These are phyloP conservation scores for Pardosa pseudoannulata DNA, from an alignment of 2,888 invertebrate genomes.

Conservation along the genomic window DNA sequence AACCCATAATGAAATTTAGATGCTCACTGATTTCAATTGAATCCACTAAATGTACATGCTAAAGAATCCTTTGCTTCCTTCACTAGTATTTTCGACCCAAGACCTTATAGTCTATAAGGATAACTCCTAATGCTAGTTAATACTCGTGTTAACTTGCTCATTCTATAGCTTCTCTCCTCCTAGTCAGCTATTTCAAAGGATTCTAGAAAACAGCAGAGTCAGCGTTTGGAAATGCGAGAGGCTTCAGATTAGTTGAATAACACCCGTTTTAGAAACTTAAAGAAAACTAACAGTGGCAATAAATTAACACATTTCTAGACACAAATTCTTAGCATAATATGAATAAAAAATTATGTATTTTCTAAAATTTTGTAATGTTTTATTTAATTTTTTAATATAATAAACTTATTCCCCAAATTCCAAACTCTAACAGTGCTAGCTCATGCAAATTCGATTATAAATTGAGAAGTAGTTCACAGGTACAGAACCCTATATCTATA, in stretches of 20 bases:
- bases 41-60: not conserved
- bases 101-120: not conserved
- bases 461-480: slow-evolving; percentile 55
- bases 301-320: too few relatives aligned
- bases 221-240: slow-evolving; percentile 33
- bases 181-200: slow-evolving; percentile 57
- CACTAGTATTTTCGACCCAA: not conserved
- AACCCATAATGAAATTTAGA: too few relatives aligned
- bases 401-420: too few relatives aligned
- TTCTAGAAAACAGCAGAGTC: slow-evolving; percentile 40
- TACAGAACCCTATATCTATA: slow-evolving; percentile 39
- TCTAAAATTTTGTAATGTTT: too few relatives aligned
- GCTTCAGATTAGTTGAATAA: too few relatives aligned
- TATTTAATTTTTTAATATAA: too few relatives aligned
- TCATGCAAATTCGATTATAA: slow-evolving; percentile 26
- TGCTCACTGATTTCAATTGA: not conserved
- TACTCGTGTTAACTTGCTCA: not conserved
- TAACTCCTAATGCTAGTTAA: not conserved
- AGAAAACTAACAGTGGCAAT: too few relatives aligned
- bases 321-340: too few relatives aligned
- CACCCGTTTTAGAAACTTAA: too few relatives aligned
- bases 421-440: slow-evolving; percentile 27
- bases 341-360: too few relatives aligned
- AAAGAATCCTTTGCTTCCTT: slow-evolving; percentile 16
- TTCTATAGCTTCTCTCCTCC: slow-evolving; percentile 16